phyloP scores from a whole-genome alignment of 2,888 invertebrate species.

The Tetramorium bicarinatum region DNA sequence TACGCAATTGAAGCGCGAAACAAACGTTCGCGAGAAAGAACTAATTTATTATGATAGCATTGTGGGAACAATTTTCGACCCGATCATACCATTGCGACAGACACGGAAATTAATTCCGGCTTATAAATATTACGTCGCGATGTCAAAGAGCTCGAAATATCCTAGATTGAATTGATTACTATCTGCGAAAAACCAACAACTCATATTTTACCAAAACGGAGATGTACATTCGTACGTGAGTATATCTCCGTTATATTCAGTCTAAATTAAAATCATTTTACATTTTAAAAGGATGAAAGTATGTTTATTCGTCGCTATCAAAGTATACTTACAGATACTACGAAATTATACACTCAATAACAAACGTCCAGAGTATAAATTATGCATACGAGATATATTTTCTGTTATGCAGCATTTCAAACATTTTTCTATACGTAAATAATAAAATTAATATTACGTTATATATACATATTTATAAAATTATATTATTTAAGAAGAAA shows the following conservation, averaged over 20 bases:
- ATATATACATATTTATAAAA: background rate
- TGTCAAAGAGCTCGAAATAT: slow-evolving; percentile 42
- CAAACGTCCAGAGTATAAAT: background rate
- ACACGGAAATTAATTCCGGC: slow-evolving; percentile 45
- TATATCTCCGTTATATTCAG: slow-evolving; percentile 4
- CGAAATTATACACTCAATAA: slow-evolving; percentile 18
- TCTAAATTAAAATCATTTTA: slow-evolving; percentile 40
- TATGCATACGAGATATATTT: background rate
- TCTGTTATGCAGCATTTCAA: background rate
- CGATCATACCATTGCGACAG: slow-evolving; percentile 44
- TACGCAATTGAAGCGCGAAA: slow-evolving; percentile 53
- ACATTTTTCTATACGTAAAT: background rate
- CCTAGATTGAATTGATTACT: slow-evolving; percentile 46
- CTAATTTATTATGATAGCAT: slow-evolving; percentile 56
- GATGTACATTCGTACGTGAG: background rate
- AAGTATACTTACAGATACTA: slow-evolving; percentile 19
- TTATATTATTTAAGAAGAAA: background rate
- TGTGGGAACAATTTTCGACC: slow-evolving; percentile 49
- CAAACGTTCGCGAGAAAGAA: slow-evolving; percentile 41
- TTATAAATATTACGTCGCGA: slow-evolving; percentile 50
- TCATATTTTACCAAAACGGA: slow-evolving; percentile 22
- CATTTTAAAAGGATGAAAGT: background rate
- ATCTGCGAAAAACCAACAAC: slow-evolving; percentile 41
- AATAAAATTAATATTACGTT: background rate
- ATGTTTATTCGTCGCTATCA: slow-evolving; percentile 15